These are phyloP conservation scores for Heliothis virescens DNA, from an alignment of 1,140 invertebrate genomes.

Conservation along the genomic window DNA sequence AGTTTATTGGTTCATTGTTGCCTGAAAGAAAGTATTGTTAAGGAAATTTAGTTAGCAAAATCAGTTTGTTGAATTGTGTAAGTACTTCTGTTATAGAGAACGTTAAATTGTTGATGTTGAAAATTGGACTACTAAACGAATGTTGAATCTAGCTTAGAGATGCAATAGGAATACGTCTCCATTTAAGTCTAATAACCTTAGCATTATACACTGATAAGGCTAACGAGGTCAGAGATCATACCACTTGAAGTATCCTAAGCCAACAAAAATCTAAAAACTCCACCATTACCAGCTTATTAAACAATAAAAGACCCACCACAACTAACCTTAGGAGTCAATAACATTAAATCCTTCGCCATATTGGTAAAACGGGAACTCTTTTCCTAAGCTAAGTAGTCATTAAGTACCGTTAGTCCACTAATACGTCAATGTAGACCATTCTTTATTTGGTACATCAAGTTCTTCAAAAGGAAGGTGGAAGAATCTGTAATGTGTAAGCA, in stretches of 20 bases:
- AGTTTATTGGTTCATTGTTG: constrained; percentile 44
- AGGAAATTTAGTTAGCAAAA: not conserved
- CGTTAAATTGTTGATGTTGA: not conserved
- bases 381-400: constrained; percentile 43
- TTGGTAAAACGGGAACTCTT: constrained; percentile 37
- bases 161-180: no score
- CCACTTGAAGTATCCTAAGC: not conserved
- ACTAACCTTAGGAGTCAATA: constrained; percentile 16
- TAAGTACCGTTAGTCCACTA: constrained; percentile 55
- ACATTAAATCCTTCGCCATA: constrained; percentile 31
- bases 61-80: not conserved
- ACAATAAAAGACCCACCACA: constrained; percentile 21
- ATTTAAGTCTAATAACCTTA: no score
- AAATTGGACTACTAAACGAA: no score
- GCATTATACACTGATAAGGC: not conserved
- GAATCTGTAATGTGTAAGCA: constrained; percentile 22
- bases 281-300: constrained; percentile 10
- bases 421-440: constrained; percentile 47
- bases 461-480: constrained; percentile 12
- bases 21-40: not conserved
- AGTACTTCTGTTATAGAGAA: not conserved
- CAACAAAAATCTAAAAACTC: not conserved
- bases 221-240: not conserved
- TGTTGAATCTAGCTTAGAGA: no score
- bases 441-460: constrained; percentile 13